Evolutionary conservation across 2,888 invertebrate genomes (phyloP).

Genomic region (Amblyjoppa fuscipennis): DNA sequence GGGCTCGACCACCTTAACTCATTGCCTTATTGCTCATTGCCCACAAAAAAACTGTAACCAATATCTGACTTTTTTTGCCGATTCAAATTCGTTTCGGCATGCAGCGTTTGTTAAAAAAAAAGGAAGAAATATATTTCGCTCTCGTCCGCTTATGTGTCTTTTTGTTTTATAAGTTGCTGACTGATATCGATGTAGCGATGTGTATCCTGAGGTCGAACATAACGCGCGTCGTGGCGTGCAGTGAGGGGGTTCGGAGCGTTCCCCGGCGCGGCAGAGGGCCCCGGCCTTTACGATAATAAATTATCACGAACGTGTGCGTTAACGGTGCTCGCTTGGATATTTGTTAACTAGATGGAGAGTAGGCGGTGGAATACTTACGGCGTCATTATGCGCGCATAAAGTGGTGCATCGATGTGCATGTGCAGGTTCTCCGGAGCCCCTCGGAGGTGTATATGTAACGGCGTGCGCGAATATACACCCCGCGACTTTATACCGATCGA

Average conservation of each 20-base stretch:
- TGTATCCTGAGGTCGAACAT: slow-evolving; percentile 74
- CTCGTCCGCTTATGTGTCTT: slow-evolving; percentile 27
- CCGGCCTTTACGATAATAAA: slow-evolving; percentile 75
- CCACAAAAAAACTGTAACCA: not conserved
- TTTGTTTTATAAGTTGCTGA: slow-evolving; percentile 72
- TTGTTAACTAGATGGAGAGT: slow-evolving; percentile 82
- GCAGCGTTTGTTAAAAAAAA: not conserved
- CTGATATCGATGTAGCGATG: slow-evolving; percentile 74
- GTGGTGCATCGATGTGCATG: slow-evolving; percentile 64
- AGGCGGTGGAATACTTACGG: slow-evolving; percentile 75
- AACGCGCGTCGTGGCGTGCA: slow-evolving; percentile 74
- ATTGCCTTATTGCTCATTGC: not conserved
- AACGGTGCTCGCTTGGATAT: slow-evolving; percentile 78
- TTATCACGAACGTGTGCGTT: slow-evolving; percentile 76
- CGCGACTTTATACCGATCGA: slow-evolving; percentile 57
- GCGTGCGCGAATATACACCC: slow-evolving; percentile 24
- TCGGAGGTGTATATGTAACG: not conserved
- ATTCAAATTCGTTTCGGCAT: slow-evolving; percentile 43
- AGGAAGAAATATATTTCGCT: slow-evolving; percentile 25
- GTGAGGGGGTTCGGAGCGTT: slow-evolving; percentile 39
- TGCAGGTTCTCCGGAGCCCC: slow-evolving; percentile 41
- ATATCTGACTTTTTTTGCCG: slow-evolving; percentile 25
- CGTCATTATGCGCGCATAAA: slow-evolving; percentile 69
- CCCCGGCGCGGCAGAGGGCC: slow-evolving; percentile 39
- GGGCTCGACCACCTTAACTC: not conserved